Percentiles rank a stretch among this genome's conserved stretches.
Evolutionary conservation across 2,888 invertebrate genomes (phyloP).

Genomic region (Heliconius ethilla): DNA sequence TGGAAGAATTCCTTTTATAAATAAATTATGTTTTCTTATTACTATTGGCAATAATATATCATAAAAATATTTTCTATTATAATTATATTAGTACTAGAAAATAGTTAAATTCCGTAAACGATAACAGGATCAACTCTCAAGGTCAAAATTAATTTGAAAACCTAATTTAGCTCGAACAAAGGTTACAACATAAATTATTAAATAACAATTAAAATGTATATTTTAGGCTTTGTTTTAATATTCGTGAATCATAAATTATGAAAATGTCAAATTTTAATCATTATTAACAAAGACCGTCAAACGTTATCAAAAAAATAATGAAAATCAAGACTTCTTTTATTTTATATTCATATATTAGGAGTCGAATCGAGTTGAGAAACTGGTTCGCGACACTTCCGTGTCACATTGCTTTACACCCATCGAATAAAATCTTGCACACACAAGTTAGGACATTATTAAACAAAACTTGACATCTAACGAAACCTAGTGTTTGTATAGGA

Average conservation of each 20-base stretch:
- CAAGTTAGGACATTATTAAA: conserved; percentile 27
- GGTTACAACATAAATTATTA: conserved; percentile 9
- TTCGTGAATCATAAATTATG: not conserved
- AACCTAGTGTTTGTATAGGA: not conserved
- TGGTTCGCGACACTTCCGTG: conserved; percentile 46
- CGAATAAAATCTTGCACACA: conserved; percentile 37
- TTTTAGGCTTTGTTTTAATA: conserved; percentile 15
- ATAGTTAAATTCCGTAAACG: not conserved
- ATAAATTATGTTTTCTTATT: not conserved
- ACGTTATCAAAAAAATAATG: conserved; percentile 1
- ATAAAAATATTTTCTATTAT: not conserved
- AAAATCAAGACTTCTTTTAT: conserved; percentile 24
- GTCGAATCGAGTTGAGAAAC: conserved; percentile 42
- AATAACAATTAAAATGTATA: conserved; percentile 14
- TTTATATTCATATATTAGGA: conserved; percentile 25
- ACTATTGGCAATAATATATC: not conserved
- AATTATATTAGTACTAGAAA: not conserved
- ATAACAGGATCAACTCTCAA: not conserved
- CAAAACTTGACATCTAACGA: conserved; percentile 28
- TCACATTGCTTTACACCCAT: conserved; percentile 43
- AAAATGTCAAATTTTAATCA: conserved; percentile 4
- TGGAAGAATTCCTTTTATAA: not conserved
- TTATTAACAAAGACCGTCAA: conserved; percentile 1
- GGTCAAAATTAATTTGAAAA: conserved; percentile 3
- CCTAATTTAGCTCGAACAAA: not conserved